Conservation (phyloP, 2,888 invertebrate species). For the Hirtodrosophila trivittata region DNA sequence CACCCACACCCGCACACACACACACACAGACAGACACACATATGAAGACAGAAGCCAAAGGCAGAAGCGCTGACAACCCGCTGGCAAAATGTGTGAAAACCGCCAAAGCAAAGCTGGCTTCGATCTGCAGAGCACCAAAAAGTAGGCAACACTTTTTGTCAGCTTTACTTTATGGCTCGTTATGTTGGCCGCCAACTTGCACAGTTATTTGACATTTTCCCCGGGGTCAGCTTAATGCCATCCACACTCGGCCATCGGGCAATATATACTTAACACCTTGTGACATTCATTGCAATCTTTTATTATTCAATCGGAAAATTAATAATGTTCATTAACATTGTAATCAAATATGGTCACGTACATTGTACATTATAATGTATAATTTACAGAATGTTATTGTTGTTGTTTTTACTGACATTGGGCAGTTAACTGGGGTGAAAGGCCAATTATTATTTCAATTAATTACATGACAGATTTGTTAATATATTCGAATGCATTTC, state of each 20-base stretch:
- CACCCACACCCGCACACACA: slow-evolving; percentile 6
- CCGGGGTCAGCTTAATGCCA: slow-evolving; percentile 4
- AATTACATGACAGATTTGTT: slow-evolving; percentile 20
- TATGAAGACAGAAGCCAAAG: slow-evolving; percentile 20
- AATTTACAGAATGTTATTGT: not conserved
- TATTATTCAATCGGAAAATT: no score
- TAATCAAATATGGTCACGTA: slow-evolving; percentile 43
- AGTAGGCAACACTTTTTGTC: slow-evolving; percentile 26
- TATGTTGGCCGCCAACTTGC: slow-evolving; percentile 1
- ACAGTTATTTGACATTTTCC: slow-evolving; percentile 19
- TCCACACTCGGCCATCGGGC: no score
- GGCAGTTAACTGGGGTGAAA: slow-evolving; percentile 44
- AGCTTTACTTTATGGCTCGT: not conserved
- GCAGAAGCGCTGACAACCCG: slow-evolving; percentile 36
- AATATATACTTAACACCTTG: no score
- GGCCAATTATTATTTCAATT: slow-evolving; percentile 42
- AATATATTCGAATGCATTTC: not conserved
- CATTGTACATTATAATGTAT: not conserved
- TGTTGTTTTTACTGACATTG: slow-evolving; percentile 32
- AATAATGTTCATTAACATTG: no score
- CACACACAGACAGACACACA: not conserved
- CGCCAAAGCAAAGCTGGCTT: slow-evolving; percentile 21
- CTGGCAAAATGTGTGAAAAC: slow-evolving; percentile 16
- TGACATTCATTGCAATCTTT: no score
- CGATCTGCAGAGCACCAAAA: slow-evolving; percentile 20